phyloP scores from a whole-genome alignment of 2,797 vertebrate species.

The Pantherophis vulpinus region DNA sequence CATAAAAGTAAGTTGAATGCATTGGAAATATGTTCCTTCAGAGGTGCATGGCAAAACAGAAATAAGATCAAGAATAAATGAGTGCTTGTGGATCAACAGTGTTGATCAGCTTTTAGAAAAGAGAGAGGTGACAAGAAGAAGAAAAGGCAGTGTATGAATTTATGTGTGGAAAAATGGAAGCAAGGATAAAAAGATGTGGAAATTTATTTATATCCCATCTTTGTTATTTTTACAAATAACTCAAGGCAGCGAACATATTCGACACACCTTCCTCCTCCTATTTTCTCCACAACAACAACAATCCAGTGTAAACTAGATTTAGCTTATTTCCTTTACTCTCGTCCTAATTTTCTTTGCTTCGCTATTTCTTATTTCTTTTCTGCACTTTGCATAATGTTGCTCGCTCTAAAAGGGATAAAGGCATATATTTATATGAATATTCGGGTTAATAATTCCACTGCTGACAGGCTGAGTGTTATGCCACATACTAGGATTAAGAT shows the following conservation, averaged over 20 bases:
- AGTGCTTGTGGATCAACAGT: not conserved
- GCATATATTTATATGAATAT: not conserved
- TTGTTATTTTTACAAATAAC: not conserved
- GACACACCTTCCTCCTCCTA: not conserved
- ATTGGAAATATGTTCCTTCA: not conserved
- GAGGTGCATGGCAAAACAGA: not conserved
- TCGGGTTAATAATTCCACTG: not conserved
- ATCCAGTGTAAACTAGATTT: not conserved
- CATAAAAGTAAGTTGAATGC: not conserved
- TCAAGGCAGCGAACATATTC: not conserved
- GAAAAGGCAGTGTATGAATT: not conserved
- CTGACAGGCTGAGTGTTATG: not conserved
- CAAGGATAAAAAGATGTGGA: not conserved
- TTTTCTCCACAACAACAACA: not conserved
- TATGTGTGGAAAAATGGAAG: not conserved
- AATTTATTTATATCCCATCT: not conserved
- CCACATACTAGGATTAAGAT: not conserved
- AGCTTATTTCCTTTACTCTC: not conserved
- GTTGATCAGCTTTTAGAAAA: not conserved
- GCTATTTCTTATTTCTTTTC: not conserved
- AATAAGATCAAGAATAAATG: not conserved
- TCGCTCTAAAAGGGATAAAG: not conserved
- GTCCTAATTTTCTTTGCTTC: not conserved
- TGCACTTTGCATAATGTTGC: not conserved
- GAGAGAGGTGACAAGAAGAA: not conserved